Percentiles rank a stretch among this genome's conserved stretches.
These are phyloP conservation scores for Eueremaeus valkanovi DNA, from an alignment of 2,888 invertebrate species.

Conservation along the genomic window DNA sequence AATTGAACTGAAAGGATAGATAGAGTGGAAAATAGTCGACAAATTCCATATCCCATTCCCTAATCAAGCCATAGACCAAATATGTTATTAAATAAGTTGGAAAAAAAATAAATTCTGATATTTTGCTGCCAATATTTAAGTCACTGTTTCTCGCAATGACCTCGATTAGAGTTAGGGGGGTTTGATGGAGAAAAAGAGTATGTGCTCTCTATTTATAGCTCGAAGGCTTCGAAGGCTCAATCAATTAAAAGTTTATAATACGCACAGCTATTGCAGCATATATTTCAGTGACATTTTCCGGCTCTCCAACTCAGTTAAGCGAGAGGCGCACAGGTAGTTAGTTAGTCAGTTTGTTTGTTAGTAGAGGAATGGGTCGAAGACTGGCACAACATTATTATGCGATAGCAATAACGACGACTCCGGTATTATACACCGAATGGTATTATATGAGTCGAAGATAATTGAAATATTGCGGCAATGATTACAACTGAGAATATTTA, in stretches of 20 bases:
- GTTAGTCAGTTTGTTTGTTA: too few species aligned
- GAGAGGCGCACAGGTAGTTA: conserved; percentile 3
- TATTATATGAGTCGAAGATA: neutral
- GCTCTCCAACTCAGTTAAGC: neutral
- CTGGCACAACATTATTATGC: neutral
- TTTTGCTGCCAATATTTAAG: neutral
- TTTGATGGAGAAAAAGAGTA: neutral
- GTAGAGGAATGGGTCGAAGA: neutral
- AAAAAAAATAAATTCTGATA: neutral
- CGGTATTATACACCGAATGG: neutral
- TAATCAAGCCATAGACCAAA: conserved; percentile 21
- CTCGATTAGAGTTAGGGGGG: conserved; percentile 10
- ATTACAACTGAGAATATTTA: neutral
- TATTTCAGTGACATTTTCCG: conserved; percentile 19
- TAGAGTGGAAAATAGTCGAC: neutral
- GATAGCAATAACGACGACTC: neutral
- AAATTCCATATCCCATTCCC: neutral
- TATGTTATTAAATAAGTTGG: conserved; percentile 13
- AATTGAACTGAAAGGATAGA: neutral
- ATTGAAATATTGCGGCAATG: conserved; percentile 28
- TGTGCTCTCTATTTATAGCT: conserved; percentile 16
- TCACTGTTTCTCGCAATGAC: conserved; percentile 25
- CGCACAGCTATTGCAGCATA: neutral
- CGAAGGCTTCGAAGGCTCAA: conserved; percentile 11
- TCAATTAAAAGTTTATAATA: conserved; percentile 20